phyloP scores from a whole-genome alignment of 2,888 invertebrate species.

The Ophion obscuratus region DNA sequence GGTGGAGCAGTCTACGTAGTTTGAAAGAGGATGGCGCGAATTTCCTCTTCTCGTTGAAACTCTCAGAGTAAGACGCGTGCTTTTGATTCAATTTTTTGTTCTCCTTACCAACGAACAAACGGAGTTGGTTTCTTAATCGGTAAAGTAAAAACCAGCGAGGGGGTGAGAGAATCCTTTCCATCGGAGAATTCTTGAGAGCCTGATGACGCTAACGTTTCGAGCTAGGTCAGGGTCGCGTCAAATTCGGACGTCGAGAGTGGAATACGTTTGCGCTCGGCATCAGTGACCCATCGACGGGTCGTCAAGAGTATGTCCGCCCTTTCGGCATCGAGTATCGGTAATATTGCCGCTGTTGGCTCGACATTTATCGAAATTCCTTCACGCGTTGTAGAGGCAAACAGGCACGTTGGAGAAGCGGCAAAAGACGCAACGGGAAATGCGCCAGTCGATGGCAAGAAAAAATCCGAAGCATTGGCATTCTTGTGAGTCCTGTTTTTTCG shows the following conservation, averaged over 20 bases:
- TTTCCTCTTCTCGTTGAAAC: conserved; percentile 73
- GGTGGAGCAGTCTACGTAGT: conserved; percentile 80
- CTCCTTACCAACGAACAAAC: neutral
- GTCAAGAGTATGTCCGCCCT: conserved; percentile 72
- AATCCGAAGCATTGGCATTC: conserved; percentile 28
- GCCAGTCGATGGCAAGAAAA: neutral
- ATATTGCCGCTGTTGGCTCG: conserved; percentile 70
- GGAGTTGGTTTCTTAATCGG: conserved; percentile 25
- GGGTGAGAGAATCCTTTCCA: neutral
- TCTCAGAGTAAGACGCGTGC: conserved; percentile 69
- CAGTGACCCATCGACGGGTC: conserved; percentile 71
- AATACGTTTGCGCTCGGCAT: conserved; percentile 69
- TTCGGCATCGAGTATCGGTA: conserved; percentile 80
- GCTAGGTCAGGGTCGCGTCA: conserved; percentile 65
- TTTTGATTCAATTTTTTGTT: neutral
- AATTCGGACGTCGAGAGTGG: conserved; percentile 74
- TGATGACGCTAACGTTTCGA: neutral
- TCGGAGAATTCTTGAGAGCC: neutral
- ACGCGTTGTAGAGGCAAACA: conserved; percentile 30
- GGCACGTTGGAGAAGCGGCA: conserved; percentile 33
- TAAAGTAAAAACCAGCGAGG: neutral
- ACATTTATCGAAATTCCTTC: conserved; percentile 66
- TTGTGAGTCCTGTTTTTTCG: conserved; percentile 36
- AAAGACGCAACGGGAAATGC: conserved; percentile 5
- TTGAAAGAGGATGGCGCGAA: conserved; percentile 75